phyloP scores from a whole-genome alignment of 2,888 invertebrate genomes.

The Chymomyza fuscimana region DNA sequence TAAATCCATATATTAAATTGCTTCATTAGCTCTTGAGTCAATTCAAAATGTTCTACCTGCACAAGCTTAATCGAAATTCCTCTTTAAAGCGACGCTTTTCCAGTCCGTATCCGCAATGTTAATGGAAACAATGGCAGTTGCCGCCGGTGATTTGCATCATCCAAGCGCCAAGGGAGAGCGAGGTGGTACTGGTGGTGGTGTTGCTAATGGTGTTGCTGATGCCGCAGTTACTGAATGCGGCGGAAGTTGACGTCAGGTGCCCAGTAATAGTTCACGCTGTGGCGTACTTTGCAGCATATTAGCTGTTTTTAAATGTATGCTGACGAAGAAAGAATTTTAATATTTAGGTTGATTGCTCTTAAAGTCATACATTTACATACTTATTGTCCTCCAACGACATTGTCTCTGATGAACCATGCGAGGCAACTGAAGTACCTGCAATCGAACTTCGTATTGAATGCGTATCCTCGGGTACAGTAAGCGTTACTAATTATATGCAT shows the following conservation, averaged over 20 bases:
- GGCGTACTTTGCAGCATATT: slow-evolving; percentile 77
- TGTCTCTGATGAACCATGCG: slow-evolving; percentile 79
- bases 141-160: slow-evolving; percentile 37
- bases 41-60: not conserved
- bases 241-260: slow-evolving; percentile 76
- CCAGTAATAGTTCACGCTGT: slow-evolving; percentile 73
- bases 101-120: slow-evolving; percentile 10
- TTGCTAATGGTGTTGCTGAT: slow-evolving; percentile 25
- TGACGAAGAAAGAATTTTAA: slow-evolving; percentile 29
- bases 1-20: not conserved
- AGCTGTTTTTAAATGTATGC: slow-evolving; percentile 78
- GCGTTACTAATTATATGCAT: slow-evolving; percentile 74
- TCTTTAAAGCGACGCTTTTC: not conserved
- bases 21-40: not conserved
- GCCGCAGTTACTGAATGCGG: slow-evolving; percentile 48
- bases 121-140: not conserved
- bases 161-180: slow-evolving; percentile 63
- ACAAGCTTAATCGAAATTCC: not conserved
- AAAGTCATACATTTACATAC: slow-evolving; percentile 56
- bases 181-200: slow-evolving; percentile 62
- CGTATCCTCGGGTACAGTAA: slow-evolving; percentile 79
- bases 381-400: slow-evolving; percentile 79
- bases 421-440: slow-evolving; percentile 80
- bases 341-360: not conserved
- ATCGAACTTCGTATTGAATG: slow-evolving; percentile 80